Base-by-base conservation (phyloP, 1,140 invertebrate species). In the Aphidius gifuensis region DNA sequence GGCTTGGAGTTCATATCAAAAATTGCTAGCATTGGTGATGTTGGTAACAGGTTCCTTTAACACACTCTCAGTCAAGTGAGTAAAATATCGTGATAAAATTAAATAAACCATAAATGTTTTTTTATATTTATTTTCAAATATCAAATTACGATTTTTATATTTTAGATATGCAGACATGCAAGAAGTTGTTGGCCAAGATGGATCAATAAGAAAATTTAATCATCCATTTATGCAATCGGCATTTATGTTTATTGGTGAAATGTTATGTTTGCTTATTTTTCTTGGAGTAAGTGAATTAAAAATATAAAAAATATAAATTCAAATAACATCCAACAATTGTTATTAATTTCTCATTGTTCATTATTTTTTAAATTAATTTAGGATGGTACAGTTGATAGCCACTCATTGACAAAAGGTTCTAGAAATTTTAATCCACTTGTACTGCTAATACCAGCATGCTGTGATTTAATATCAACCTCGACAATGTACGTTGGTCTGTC, bases 161-260 rank as follows among this genome's bases (percentile, higher is more conserved):
- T 69, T 66, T 64, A 92, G 91, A 82, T 96, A 92, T 90, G 90
- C 92, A 16, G 93, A 96, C 79, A 84, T 77, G 61, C 80, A 88
- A 66, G 64, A 83, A 58, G 84, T 90, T 2, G 71, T 77, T 64
- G 89, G 89, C 32, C 83, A 84, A 63, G 87, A 89, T 86, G 88
- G 87, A 5, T 68, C 79, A 54, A 61, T 72, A 3, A 82, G 86
- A 69, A 64, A 78, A 42, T 97, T 96, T 74, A 84, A 90, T 69
- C 94, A 96, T 85, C 94, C 94, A 16, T 95, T 94, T 76, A 79
- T 96, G 72, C 86, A 96, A 83, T 91, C 93, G 4, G 82, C 85
- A 46, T 85, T 88, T 5, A 96, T 97, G 94, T 97, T 97, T 73
- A 66, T 96, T 2, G 94, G 94, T 44, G 93, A 97, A 80, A 86